phyloP scores from a whole-genome alignment of 2,888 invertebrate species.

The Mechanitis messenoides region DNA sequence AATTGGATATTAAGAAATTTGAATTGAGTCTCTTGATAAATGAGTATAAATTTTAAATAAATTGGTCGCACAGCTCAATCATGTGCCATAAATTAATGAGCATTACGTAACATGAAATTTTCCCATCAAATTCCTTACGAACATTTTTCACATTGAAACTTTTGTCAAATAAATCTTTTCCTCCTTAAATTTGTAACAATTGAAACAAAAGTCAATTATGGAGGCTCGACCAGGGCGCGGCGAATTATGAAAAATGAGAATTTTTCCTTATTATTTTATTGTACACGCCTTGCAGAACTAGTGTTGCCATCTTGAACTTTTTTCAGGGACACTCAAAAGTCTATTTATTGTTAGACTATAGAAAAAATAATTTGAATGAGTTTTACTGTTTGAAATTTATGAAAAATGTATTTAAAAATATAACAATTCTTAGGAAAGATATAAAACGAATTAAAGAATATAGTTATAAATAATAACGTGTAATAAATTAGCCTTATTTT shows the following conservation, averaged over 20 bases:
- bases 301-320: background rate
- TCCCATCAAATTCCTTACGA: conserved; percentile 17
- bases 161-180: conserved; percentile 56
- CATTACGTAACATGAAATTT: conserved; percentile 21
- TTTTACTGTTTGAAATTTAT: too few species aligned
- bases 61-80: background rate
- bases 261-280: conserved; percentile 35
- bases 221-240: conserved; percentile 31
- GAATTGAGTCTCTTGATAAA: too few species aligned
- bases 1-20: too few species aligned
- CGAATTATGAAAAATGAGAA: conserved; percentile 63
- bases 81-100: conserved; percentile 57
- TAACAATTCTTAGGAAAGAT: too few species aligned
- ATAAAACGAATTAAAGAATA: too few species aligned
- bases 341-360: too few species aligned
- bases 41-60: too few species aligned
- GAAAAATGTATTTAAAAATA: too few species aligned
- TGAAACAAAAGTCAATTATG: conserved; percentile 74
- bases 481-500: too few species aligned
- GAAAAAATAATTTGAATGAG: too few species aligned
- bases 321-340: background rate
- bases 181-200: conserved; percentile 57
- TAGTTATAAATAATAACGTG: too few species aligned
- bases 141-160: conserved; percentile 27
- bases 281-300: conserved; percentile 10